Evolutionary conservation across 30 jellyfish, hydroid and myxozoan species (phyloP), one percentile per base, ranked within the genome.

Genomic region (Turritopsis rubra): DNA sequence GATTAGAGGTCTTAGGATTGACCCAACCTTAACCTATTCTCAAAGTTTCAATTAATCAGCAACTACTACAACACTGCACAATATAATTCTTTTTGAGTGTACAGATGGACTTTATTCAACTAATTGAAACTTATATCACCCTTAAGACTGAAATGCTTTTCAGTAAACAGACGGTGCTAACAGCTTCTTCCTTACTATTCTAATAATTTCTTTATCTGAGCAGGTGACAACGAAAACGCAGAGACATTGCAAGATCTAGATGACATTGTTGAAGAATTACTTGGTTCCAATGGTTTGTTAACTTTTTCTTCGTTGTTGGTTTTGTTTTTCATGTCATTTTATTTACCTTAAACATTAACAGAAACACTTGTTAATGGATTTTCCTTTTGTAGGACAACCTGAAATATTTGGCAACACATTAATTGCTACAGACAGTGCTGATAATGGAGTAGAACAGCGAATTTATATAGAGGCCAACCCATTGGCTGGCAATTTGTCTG

Each of bases 231-330:
- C 30, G 77, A 68, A n/a, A 31, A 1, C 25, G 17, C 25, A 75
- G 60, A 75, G 26, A n/a, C 30, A 8, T 29, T 41, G 27, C 75
- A 81, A 52, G 81, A 75, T 0, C 66, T 86, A 13, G 94, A 86
- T 26, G 83, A 72, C 74, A 79, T 86, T 0, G 94, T 86, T 16
- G 89, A 80, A 70, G 89, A 52, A 21, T 79, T 86, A 31, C 79
- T 86, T 52, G 79, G 75, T 68, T 72, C 80, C 4, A 68, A 68
- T 27, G 30, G 77, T 68, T n/a, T n/a, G 28, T 1, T 27, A 68
- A 7, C 30, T 7, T n/a, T 68, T 68, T 68, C 77, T 1, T 19
- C 19, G 0, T 68, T n/a, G 30, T 68, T 68, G 16, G 16, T 13
- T 41, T 41, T 41, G 60, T 41, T 41, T 5, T 41, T 41, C 13